phyloP scores from a whole-genome alignment of 2,888 invertebrate genomes.

The Idaea biselata region DNA sequence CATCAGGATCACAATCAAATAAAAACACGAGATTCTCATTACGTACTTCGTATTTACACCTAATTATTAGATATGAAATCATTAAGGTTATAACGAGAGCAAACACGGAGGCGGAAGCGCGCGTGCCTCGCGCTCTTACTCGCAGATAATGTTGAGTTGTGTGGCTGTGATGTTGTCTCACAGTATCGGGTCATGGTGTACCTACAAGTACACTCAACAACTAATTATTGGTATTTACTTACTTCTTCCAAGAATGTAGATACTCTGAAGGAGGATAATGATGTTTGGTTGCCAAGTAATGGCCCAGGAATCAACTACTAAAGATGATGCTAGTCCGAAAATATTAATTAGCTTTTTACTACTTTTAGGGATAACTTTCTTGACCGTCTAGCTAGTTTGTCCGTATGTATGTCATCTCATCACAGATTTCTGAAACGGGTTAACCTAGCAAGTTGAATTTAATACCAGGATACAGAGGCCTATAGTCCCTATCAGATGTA shows the following conservation, averaged over 20 bases:
- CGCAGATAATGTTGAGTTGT: constrained; percentile 2
- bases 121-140: constrained; percentile 15
- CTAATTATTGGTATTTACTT: neutral
- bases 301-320: too few relatives aligned
- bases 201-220: neutral
- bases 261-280: neutral
- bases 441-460: too few relatives aligned
- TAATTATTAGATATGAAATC: constrained; percentile 11
- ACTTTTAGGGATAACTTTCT: too few relatives aligned
- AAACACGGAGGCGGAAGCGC: constrained; percentile 12
- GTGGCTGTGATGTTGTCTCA: neutral
- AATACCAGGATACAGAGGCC: too few relatives aligned
- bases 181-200: neutral
- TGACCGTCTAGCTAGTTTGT: too few relatives aligned
- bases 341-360: too few relatives aligned
- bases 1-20: neutral
- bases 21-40: neutral
- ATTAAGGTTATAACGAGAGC: constrained; percentile 14
- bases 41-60: neutral
- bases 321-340: too few relatives aligned
- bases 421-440: too few relatives aligned
- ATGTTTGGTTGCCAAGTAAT: neutral
- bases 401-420: too few relatives aligned
- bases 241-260: neutral
- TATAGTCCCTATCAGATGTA: too few relatives aligned